Evolutionary conservation across 2,797 vertebrate species (phyloP).

Genomic region (Amniataba percoides): DNA sequence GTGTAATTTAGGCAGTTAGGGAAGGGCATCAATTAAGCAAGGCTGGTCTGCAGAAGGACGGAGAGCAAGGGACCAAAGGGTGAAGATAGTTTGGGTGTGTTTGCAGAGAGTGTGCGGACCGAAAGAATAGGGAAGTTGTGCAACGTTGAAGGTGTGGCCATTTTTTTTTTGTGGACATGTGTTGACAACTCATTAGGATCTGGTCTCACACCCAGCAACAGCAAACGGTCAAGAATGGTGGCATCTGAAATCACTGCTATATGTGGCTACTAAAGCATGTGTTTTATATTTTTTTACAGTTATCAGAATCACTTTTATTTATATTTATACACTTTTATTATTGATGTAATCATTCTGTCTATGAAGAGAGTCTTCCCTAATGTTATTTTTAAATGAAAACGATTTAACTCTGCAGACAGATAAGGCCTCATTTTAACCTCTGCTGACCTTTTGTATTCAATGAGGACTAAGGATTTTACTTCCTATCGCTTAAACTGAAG

Average conservation of each 20-base stretch:
- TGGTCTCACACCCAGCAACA: conserved; percentile 73
- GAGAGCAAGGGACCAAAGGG: conserved; percentile 32
- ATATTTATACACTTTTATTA: no score
- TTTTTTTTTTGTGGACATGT: conserved; percentile 45
- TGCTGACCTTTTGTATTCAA: background rate
- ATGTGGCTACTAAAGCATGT: background rate
- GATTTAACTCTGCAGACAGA: background rate
- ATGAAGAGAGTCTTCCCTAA: background rate
- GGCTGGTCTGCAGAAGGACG: conserved; percentile 39
- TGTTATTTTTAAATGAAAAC: background rate
- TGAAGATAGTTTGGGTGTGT: conserved; percentile 61
- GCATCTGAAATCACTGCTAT: background rate
- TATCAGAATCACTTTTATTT: no score
- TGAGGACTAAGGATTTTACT: background rate
- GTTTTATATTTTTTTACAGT: background rate
- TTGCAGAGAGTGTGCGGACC: conserved; percentile 34
- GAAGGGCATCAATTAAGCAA: conserved; percentile 67
- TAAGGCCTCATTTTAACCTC: background rate
- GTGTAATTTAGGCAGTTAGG: conserved; percentile 72
- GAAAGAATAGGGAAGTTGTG: conserved; percentile 78
- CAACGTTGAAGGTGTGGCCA: conserved; percentile 79
- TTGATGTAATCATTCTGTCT: background rate
- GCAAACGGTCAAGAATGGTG: conserved; percentile 62
- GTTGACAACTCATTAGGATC: conserved; percentile 46
- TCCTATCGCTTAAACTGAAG: background rate